Base-by-base conservation (phyloP, 2,113 vertebrate species). In the Mus pahari region DNA sequence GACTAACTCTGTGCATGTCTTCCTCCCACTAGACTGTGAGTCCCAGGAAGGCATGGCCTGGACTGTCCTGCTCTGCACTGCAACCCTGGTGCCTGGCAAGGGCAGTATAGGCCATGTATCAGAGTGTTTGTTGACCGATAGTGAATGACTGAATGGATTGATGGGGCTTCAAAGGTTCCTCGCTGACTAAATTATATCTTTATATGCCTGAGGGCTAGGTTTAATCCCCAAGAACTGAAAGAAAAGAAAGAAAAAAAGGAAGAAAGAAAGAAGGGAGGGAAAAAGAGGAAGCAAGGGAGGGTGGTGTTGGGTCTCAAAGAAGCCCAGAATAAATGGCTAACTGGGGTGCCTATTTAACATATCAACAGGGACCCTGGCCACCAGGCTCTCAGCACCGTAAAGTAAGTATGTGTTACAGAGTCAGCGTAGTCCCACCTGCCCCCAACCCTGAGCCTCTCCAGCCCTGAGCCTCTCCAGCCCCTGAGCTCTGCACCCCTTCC, bases 251-350 rank as follows among this genome's bases (percentile, higher is more conserved):
- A 4, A 33, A 8, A 20, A 11, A 26, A 60, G 42, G 3, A 1
- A 31, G 42, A 7, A 1, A 48, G 42, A 1, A 1, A 77, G 12
- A 14, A 33, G 11, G 16, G 14, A 31, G 7, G 14, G 3, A 3
- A 2, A 3, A 2, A n/a, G 4, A 7, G 6, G 17, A 6, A 16
- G 26, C 4, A 28, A 20, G 70, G 7, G 2, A 20, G 70, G 48
- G 48, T 48, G 48, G 48, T 71, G 7, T 39, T 71, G 33, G 33
- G 36, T n/a, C 36, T 71, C 70, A 19, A 71, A 71, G 70, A 71
- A 71, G 39, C 70, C 17, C 36, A 20, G 70, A 36, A 71, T 36
- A 71, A 39, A 71, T 71, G 70, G 17, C 36, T 71, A n/a, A 71
- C 36, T 39, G 68, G 31, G 14, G 14, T 71, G 70, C 70, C 70